These are phyloP conservation scores for Gambusia affinis DNA, from an alignment of 2,113 vertebrate genomes.

Conservation along the genomic window DNA sequence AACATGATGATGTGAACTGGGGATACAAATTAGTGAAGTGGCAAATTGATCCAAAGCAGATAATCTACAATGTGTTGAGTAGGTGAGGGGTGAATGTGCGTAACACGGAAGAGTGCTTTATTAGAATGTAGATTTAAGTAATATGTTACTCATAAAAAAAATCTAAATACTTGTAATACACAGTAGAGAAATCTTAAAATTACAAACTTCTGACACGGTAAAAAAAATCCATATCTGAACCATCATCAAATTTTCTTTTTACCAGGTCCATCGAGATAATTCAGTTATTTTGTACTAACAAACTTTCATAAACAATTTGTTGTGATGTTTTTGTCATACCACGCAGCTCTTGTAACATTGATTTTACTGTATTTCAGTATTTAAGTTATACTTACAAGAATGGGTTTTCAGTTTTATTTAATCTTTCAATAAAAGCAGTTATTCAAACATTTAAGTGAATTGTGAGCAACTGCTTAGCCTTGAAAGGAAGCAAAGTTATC, in stretches of 20 bases:
- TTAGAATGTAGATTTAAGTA: not conserved
- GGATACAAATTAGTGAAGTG: not conserved
- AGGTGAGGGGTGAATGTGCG: not conserved
- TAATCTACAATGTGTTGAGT: not conserved
- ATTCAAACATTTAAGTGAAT: conserved; percentile 63
- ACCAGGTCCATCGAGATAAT: too few relatives aligned
- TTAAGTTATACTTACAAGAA: conserved; percentile 33
- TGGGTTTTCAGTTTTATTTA: conserved; percentile 34
- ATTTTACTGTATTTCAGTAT: conserved; percentile 3
- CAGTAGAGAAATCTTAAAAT: not conserved
- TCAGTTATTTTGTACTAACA: too few relatives aligned
- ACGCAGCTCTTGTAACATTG: conserved; percentile 14
- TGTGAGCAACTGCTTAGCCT: conserved; percentile 52
- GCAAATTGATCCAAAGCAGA: not conserved
- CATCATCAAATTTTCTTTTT: too few relatives aligned
- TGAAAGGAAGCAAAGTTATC: conserved; percentile 69
- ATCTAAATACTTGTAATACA: not conserved
- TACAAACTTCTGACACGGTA: not conserved
- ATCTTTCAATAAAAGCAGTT: conserved; percentile 53
- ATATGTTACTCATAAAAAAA: not conserved
- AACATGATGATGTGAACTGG: not conserved
- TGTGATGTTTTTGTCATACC: not conserved
- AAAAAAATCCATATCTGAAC: not conserved
- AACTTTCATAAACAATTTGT: not conserved
- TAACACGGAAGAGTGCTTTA: not conserved